Base-by-base conservation (phyloP, 2,797 vertebrate genomes). In the Fundulus diaphanus region DNA sequence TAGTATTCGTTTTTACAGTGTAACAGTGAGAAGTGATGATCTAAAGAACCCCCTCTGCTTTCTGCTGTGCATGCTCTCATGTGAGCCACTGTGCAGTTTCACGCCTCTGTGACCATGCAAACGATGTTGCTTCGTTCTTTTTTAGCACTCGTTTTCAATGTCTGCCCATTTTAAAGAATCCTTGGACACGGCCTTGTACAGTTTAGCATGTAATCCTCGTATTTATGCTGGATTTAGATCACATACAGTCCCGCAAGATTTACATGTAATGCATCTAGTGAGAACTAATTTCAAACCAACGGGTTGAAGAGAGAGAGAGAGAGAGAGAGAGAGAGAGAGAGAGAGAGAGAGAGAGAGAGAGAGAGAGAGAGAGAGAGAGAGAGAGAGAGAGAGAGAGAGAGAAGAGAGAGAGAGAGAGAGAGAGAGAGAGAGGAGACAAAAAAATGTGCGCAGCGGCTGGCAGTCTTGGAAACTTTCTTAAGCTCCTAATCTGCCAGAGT, bases 201-300 rank as follows among this genome's bases (percentile, higher is more conserved):
- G 80, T 88, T 87, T 87, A 87, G 72, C 78, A 37, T 61, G 68
- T 91, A 92, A 91, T 91, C 89, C 90, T 88, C 87, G 74, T 87
- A 84, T 90, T 90, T 89, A 89, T 90, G 86, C 88, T 89, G 91
- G 88, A 90, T 90, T 88, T 86, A n/a, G n/a, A 74, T 69, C 85
- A 63, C 72, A 84, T 82, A 85, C 59, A 37, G 80, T 92, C 88
- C 84, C 87, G 77, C 79, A 87, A 89, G 88, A 89, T 87, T 87
- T 83, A 52, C 82, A 49, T 88, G 87, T 82, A 83, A 89, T 79
- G 87, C 89, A 78, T 87, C 87, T 82, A 85, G 91, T 90, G 84
- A 89, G 84, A 88, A 78, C 88, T 89, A n/a, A 81, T 89, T 90
- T 88, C 87, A 80, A 89, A 80, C 77, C 81, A 79, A 82, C 76